A percentile compares a stretch with the other conserved stretches of the same genome.
These are phyloP conservation scores for Drosophila nasuta DNA, from an alignment of 1,140 invertebrate species.

Conservation along the genomic window DNA sequence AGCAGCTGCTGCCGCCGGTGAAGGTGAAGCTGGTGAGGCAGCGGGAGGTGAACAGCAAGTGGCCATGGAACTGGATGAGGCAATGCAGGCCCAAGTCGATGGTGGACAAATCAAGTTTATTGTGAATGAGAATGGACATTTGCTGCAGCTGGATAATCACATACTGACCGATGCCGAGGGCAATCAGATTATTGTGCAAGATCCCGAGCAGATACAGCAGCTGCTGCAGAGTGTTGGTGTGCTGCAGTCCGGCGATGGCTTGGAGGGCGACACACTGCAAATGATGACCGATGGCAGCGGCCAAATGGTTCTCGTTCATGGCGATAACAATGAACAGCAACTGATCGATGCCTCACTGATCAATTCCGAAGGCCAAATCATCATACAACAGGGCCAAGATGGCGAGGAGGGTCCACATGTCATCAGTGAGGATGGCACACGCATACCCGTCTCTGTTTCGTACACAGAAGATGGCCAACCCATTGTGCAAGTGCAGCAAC, in stretches of 20 bases:
- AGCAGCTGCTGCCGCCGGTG: slow-evolving; percentile 31
- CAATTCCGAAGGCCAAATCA: slow-evolving; percentile 81
- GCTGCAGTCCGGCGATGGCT: slow-evolving; percentile 78
- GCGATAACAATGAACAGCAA: slow-evolving; percentile 83
- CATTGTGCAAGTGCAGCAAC: slow-evolving; percentile 80
- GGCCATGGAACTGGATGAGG: slow-evolving; percentile 83
- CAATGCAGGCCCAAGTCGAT: slow-evolving; percentile 83
- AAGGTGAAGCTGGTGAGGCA: slow-evolving; percentile 51
- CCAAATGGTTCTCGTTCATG: slow-evolving; percentile 84
- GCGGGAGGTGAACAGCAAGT: slow-evolving; percentile 73
- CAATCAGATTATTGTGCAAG: slow-evolving; percentile 84
- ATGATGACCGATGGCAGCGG: slow-evolving; percentile 84
- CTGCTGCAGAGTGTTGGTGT: slow-evolving; percentile 83
- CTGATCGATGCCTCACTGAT: slow-evolving; percentile 83
- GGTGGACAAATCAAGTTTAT: slow-evolving; percentile 84
- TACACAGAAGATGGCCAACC: slow-evolving; percentile 82
- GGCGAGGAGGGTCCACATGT: slow-evolving; percentile 81
- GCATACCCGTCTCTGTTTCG: slow-evolving; percentile 83
- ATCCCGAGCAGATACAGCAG: slow-evolving; percentile 84
- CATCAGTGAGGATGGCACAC: slow-evolving; percentile 83
- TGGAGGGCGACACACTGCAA: slow-evolving; percentile 83
- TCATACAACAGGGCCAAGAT: slow-evolving; percentile 83
- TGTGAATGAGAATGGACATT: slow-evolving; percentile 82
- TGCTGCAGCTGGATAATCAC: slow-evolving; percentile 83
- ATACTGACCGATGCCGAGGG: slow-evolving; percentile 84